Conservation (phyloP, 2,797 vertebrate genomes). For the Sebastes elongatus region DNA sequence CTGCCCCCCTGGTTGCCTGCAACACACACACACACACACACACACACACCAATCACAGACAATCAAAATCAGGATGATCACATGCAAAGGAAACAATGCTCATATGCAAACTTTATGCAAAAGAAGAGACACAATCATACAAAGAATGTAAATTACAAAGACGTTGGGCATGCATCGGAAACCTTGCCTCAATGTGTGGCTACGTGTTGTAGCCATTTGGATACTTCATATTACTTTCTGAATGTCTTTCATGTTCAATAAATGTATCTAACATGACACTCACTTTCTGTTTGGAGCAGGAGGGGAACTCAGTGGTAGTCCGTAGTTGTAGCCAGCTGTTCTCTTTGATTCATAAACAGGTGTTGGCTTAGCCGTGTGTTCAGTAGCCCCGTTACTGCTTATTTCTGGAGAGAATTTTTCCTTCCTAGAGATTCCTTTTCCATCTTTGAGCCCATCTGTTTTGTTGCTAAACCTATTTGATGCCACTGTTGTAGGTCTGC, state of each 20-base stretch:
- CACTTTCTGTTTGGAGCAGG: slow-evolving; percentile 65
- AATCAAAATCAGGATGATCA: neutral
- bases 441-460: slow-evolving; percentile 14
- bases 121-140: neutral
- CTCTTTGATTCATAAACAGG: slow-evolving; percentile 82
- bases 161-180: neutral
- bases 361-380: slow-evolving; percentile 49
- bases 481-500: neutral
- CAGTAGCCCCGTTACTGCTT: neutral
- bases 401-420: neutral
- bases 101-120: neutral
- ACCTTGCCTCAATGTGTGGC: neutral
- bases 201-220: neutral
- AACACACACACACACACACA: slow-evolving; percentile 49
- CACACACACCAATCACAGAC: slow-evolving; percentile 80
- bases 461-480: slow-evolving; percentile 22
- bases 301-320: slow-evolving; percentile 85
- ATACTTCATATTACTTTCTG: neutral
- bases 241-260: neutral
- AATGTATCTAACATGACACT: slow-evolving; percentile 14
- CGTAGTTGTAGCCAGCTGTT: slow-evolving; percentile 88
- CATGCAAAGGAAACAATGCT: neutral
- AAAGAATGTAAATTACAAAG: neutral
- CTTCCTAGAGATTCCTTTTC: slow-evolving; percentile 12
- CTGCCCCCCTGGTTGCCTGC: slow-evolving; percentile 73